Evolutionary conservation across 2,113 vertebrate genomes (phyloP), one percentile per base, ranked within the genome.

Genomic region (Maccullochella peelii): DNA sequence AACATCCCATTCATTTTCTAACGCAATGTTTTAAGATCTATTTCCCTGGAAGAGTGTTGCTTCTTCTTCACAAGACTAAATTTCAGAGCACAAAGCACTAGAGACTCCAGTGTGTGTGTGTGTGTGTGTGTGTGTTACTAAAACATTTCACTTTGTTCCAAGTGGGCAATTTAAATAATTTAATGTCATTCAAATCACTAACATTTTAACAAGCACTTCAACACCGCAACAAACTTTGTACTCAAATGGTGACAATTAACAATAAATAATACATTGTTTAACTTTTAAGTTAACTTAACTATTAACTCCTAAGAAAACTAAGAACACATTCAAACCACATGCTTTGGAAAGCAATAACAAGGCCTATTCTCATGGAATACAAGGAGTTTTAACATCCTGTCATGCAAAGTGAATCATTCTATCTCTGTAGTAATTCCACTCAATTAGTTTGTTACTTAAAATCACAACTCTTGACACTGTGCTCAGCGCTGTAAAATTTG

Each of bases 241-340:
- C 70, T 90, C 85, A 82, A 84, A 84, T 84, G 61, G 91, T 93
- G 93, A 90, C 77, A 83, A 73, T 47, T 23, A 70, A 84, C 61
- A 94, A 95, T 95, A 95, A 95, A 95, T 94, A 94, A 89, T 16
- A 77, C 52, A 47, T 55, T 25, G 42, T 79, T 83, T 44, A 73
- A 83, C 69, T 67, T 82, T 84, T 75, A 83, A 81, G 47, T 88
- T 86, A 88, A 79, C 20, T 73, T 57, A 61, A 50, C 73, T 83
- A 73, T 68, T 2, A 68, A 73, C 52, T 54, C 70, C 69, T 23
- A 71, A 38, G 30, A 80, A 77, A 54, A 87, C 69, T 23, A 71
- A 38, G 30, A 80, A 77, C 57, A 87, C 76, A 89, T 90, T 89
- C 61, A 79, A 85, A 90, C 78, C 58, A 27, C 69, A 61, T 82